phyloP scores from a whole-genome alignment of 2,888 invertebrate genomes.

The Prosopocoilus inquinatus region DNA sequence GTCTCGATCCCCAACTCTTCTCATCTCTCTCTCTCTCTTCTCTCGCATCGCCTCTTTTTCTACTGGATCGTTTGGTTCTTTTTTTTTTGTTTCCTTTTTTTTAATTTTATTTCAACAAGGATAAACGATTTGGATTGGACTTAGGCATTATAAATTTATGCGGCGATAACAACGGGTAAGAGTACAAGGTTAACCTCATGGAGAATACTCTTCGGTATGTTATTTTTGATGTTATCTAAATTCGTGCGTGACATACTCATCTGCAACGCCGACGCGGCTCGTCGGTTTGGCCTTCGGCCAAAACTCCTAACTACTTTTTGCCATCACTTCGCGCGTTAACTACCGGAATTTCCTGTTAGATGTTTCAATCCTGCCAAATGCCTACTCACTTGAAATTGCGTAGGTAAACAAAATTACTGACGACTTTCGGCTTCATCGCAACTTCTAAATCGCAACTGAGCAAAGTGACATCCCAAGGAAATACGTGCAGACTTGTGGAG shows the following conservation, averaged over 20 bases:
- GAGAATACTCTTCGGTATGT: not conserved
- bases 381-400: not conserved
- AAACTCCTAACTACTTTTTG: slow-evolving; percentile 20
- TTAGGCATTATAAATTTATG: too few species aligned
- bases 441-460: too few species aligned
- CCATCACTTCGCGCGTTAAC: slow-evolving; percentile 24
- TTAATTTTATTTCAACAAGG: too few species aligned
- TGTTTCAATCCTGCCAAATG: slow-evolving; percentile 7
- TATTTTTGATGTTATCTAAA: slow-evolving; percentile 2
- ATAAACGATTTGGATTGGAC: too few species aligned
- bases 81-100: too few species aligned
- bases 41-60: too few species aligned
- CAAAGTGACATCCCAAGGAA: too few species aligned
- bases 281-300: slow-evolving; percentile 25
- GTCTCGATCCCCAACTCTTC: not conserved
- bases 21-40: too few species aligned
- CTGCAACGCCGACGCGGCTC: slow-evolving; percentile 11
- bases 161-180: too few species aligned
- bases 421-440: too few species aligned
- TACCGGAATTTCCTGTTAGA: slow-evolving; percentile 35
- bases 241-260: slow-evolving; percentile 14
- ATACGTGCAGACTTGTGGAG: not conserved
- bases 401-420: too few species aligned
- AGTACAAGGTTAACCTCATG: not conserved
- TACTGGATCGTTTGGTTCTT: too few species aligned